Base-by-base conservation (phyloP, 2,888 invertebrate species). In the Minunthozetes semirufus region DNA sequence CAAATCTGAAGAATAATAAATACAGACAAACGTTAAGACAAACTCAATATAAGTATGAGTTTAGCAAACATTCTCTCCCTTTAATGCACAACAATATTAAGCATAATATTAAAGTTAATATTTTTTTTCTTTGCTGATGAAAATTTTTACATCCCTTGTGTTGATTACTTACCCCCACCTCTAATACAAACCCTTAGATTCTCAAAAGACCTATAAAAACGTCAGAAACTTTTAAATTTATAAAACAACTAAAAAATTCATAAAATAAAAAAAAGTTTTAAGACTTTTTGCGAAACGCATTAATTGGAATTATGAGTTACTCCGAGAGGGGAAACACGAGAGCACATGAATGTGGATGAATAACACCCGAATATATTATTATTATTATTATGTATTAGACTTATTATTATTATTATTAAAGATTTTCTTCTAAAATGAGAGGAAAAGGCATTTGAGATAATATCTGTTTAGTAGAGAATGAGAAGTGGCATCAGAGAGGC, bases 31-130 rank as follows among this genome's bases (percentile, higher is more conserved):
- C 19, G 33, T 63, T 63, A 33, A 33, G 63, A 2, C 8, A 29
- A 33, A 56, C 25, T 42, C 27, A 33, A 63, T 63, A 63, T 63
- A 63, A 63, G 33, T 63, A 22, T 27, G 27, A 50, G 50, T 33
- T 61, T 27, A 63, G 33, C 63, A 63, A 27, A 63, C 63, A 63
- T 33, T 33, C 42, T 42, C 42, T 42, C 42, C 13, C 42, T 42
- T 42, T 42, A 42, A 42, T 42, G 42, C 42, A 42, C 42, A 42
- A 42, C 42, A 42, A 42, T 63, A 27, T 68, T 68, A 68, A 68
- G 68, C 68, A 68, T 68, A 68, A 68, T 68, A 68, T 68, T 68
- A 68, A 68, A 68, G 68, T 68, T 68, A 68, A 68, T 68, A 68
- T 68, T 42, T 68, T 68, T 68, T 68, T 59, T 59, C 68, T 42